Evolutionary conservation across 2,888 invertebrate genomes (phyloP).

Genomic region (Helicoverpa assulta): DNA sequence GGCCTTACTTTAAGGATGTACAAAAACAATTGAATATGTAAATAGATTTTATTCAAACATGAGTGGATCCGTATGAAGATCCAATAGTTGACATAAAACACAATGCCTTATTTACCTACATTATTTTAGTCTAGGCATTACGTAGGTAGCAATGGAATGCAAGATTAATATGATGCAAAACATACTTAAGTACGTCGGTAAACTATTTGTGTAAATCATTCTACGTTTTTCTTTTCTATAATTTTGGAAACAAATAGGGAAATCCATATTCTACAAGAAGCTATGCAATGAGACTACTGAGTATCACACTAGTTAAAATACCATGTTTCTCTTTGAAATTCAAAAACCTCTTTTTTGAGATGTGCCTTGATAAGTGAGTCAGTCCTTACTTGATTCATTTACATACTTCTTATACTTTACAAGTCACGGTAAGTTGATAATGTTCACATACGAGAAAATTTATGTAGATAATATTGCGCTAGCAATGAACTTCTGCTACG

Average conservation of each 20-base stretch:
- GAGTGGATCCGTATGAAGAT: neutral
- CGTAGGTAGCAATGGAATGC: conserved; percentile 30
- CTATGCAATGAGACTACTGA: no score
- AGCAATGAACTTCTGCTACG: no score
- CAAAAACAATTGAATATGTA: conserved; percentile 3
- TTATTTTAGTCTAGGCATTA: conserved; percentile 23
- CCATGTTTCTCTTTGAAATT: no score
- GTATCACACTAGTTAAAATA: no score
- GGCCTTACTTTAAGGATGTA: neutral
- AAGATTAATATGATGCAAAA: conserved; percentile 15
- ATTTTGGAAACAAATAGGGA: neutral
- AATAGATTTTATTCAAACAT: neutral
- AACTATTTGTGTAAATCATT: conserved; percentile 25
- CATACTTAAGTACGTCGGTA: conserved; percentile 4
- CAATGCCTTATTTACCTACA: conserved; percentile 3
- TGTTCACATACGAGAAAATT: no score
- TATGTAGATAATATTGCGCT: no score
- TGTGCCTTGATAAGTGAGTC: no score
- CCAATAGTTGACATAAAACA: neutral
- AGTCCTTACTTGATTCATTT: no score
- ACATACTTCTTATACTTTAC: no score
- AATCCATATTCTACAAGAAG: conserved; percentile 2
- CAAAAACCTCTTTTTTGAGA: no score
- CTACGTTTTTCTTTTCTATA: neutral
- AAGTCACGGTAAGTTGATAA: no score